phyloP scores from a whole-genome alignment of 1,140 invertebrate genomes.

The Tribolium madens region DNA sequence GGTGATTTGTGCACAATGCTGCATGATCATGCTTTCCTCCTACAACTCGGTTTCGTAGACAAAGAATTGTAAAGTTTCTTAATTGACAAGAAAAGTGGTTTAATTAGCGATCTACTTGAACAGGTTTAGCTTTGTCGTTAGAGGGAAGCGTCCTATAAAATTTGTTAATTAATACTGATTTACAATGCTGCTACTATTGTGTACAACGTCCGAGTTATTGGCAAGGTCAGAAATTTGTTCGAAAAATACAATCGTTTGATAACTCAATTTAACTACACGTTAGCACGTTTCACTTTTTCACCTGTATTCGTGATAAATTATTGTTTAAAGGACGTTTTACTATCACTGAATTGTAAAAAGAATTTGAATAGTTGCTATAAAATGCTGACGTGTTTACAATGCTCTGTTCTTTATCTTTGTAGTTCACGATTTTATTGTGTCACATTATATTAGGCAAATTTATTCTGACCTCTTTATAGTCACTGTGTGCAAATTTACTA shows the following conservation, averaged over 20 bases:
- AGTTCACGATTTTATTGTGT: background rate
- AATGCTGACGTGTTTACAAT: background rate
- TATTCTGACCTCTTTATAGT: background rate
- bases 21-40: background rate
- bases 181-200: background rate
- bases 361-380: background rate
- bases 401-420: background rate
- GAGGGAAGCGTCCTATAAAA: background rate
- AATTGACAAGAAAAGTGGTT: background rate
- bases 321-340: constrained; percentile 12
- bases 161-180: constrained; percentile 4
- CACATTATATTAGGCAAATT: background rate
- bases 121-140: background rate
- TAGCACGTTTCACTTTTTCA: constrained; percentile 25
- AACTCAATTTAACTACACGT: background rate
- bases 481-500: too few species aligned
- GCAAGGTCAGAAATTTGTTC: background rate
- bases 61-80: background rate
- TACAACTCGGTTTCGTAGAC: background rate
- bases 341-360: constrained; percentile 3
- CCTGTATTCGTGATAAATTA: background rate
- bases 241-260: background rate
- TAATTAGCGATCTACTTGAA: background rate
- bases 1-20: background rate
- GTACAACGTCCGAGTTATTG: background rate